Conservation (phyloP, 2,888 invertebrate genomes). For the Scaeva pyrastri region DNA sequence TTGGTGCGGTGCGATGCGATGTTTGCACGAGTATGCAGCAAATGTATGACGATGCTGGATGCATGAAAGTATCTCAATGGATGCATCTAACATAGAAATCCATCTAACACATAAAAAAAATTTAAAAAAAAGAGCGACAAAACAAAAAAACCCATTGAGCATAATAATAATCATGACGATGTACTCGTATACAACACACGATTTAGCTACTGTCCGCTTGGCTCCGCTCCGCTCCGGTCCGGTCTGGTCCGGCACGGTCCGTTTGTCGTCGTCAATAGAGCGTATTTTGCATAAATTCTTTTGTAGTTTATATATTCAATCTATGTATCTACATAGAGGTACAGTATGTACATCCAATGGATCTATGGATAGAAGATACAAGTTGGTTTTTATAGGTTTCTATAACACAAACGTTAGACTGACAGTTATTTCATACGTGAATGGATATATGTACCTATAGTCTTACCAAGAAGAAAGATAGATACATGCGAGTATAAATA, state of each 20-base stretch:
- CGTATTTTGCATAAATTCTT: slow-evolving; percentile 70
- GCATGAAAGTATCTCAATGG: slow-evolving; percentile 16
- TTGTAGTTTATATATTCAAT: slow-evolving; percentile 37
- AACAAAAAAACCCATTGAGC: background rate
- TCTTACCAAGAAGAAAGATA: slow-evolving; percentile 15
- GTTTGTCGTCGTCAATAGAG: slow-evolving; percentile 2
- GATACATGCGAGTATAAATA: background rate
- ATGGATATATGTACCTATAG: background rate
- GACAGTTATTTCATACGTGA: slow-evolving; percentile 53
- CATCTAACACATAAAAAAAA: slow-evolving; percentile 14
- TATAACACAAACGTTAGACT: slow-evolving; percentile 28
- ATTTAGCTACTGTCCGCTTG: slow-evolving; percentile 36
- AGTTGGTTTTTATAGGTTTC: slow-evolving; percentile 43
- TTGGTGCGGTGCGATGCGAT: slow-evolving; percentile 7
- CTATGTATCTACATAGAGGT: too few relatives aligned
- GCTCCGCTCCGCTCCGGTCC: background rate
- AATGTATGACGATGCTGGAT: background rate
- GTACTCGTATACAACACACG: slow-evolving; percentile 6
- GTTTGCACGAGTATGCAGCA: too few relatives aligned
- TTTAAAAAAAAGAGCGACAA: background rate
- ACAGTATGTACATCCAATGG: background rate
- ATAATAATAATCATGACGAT: slow-evolving; percentile 24
- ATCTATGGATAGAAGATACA: slow-evolving; percentile 24
- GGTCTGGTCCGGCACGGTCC: background rate
- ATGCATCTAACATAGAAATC: slow-evolving; percentile 11